These are phyloP conservation scores for Todus mexicanus DNA, from an alignment of 2,797 vertebrate species.

Conservation along the genomic window DNA sequence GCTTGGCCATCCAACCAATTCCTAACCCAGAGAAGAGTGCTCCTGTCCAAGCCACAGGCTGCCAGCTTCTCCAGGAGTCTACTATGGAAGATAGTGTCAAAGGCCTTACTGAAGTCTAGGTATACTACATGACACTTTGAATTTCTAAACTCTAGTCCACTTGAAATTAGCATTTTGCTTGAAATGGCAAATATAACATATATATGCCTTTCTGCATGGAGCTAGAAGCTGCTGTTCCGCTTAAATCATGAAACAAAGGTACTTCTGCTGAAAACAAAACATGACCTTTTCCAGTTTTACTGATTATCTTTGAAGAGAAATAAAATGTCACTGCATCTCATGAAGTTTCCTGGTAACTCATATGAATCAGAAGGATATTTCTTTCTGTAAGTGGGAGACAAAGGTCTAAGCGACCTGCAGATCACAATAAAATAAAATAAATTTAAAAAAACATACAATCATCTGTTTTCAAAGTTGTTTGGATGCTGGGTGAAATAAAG, in stretches of 20 bases:
- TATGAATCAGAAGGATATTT: not conserved
- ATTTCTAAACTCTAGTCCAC: not conserved
- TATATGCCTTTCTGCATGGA: not conserved
- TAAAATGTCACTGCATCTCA: not conserved
- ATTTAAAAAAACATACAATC: too few species aligned
- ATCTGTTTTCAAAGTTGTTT: not conserved
- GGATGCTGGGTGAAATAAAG: not conserved
- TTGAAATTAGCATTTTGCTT: not conserved
- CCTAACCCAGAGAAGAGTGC: too few species aligned
- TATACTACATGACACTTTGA: too few species aligned
- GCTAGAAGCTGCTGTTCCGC: not conserved
- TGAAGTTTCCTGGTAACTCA: not conserved
- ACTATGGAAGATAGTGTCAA: too few species aligned
- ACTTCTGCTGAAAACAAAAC: not conserved
- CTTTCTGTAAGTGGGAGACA: not conserved
- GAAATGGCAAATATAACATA: not conserved
- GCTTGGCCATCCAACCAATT: too few species aligned
- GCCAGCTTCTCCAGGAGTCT: too few species aligned
- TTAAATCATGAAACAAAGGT: not conserved
- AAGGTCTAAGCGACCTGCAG: not conserved
- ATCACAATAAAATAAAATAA: not conserved
- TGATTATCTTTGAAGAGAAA: slow-evolving; percentile 1
- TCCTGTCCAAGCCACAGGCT: too few species aligned
- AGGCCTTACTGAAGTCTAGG: too few species aligned
- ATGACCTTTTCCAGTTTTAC: slow-evolving; percentile 29